Evolutionary conservation across 2,888 invertebrate genomes (phyloP), one percentile per base, ranked within the genome.

Genomic region (Dasysyrphus albostriatus): DNA sequence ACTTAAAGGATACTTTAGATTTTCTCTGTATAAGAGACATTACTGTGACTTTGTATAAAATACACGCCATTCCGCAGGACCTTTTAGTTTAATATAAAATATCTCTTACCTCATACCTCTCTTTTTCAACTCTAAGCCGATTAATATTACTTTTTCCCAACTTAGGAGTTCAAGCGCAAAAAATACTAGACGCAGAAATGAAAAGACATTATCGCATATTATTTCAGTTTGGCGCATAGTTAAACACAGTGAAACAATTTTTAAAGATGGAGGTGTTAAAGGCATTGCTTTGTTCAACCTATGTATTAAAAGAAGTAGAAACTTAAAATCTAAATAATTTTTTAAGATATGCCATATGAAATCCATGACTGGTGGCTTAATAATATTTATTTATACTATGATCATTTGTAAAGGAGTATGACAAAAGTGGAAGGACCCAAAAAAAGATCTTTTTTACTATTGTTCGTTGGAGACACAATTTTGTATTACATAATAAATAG

Each of bases 41-140:
- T 32, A 44, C 63, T 44, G 29, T 44, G 63, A 32, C 44, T 63
- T 44, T 63, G 7, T 16, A 29, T 44, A 29, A 44, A 58, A 63
- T n/a, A 44, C 32, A 29, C 42, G 24, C 42, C 39, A 24, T 61
- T 42, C 29, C 8, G 9, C 1, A 63, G 44, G 29, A 44, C 44
- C 9, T 63, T 44, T 44, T 10, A 44, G 44, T 63, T 10, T 32
- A 32, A 44, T 32, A 44, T 63, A 32, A 32, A 63, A 44, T 44
- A 63, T 63, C n/a, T 44, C 44, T 63, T 47, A 29, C 44, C 29
- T 63, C 29, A 29, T 44, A 29, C 44, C 44, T 44, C 24, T 1
- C 63, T 63, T 37, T n/a, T 32, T 9, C 29, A 24, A 44, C 44
- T n/a, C 12, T 63, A 63, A 63, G 63, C 63, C 63, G 63, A 63